Evolutionary conservation across 2,888 invertebrate genomes (phyloP).

Genomic region (Caenorhabditis sp.): DNA sequence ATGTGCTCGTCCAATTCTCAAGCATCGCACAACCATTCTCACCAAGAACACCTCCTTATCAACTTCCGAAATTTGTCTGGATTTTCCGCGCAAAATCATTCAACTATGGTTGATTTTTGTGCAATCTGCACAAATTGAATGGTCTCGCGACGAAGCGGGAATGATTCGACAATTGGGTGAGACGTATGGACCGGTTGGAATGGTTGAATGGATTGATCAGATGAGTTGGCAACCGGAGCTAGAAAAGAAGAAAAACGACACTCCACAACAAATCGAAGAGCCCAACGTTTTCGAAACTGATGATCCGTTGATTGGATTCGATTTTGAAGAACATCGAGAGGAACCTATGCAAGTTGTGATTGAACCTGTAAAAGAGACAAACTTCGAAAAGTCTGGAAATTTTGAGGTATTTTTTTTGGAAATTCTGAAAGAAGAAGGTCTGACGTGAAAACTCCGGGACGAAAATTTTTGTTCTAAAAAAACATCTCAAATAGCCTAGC

Average conservation of each 20-base stretch:
- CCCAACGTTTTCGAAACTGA: constrained; percentile 9
- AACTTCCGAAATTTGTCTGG: not conserved
- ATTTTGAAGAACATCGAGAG: not conserved
- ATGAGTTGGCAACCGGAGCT: not conserved
- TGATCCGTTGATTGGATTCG: constrained; percentile 27
- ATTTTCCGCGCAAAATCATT: constrained; percentile 8
- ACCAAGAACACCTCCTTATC: not conserved
- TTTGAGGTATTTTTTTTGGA: no score
- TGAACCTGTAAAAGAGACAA: not conserved
- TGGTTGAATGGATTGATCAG: constrained; percentile 7
- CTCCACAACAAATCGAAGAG: no score
- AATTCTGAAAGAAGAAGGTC: no score
- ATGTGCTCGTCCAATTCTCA: constrained; percentile 1
- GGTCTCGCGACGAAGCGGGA: constrained; percentile 26
- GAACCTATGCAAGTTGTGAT: constrained; percentile 7
- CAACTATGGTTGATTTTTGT: constrained; percentile 40
- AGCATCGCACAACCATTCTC: constrained; percentile 19
- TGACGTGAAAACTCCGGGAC: no score
- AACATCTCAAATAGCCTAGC: no score
- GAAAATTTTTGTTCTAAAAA: no score
- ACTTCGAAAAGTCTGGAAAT: no score
- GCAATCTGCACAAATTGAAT: constrained; percentile 39
- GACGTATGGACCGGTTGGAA: constrained; percentile 42
- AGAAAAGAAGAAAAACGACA: not conserved
- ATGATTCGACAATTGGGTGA: constrained; percentile 27